These are phyloP conservation scores for Peromyscus nudipes DNA, from an alignment of 2,797 vertebrate species.

Conservation along the genomic window DNA sequence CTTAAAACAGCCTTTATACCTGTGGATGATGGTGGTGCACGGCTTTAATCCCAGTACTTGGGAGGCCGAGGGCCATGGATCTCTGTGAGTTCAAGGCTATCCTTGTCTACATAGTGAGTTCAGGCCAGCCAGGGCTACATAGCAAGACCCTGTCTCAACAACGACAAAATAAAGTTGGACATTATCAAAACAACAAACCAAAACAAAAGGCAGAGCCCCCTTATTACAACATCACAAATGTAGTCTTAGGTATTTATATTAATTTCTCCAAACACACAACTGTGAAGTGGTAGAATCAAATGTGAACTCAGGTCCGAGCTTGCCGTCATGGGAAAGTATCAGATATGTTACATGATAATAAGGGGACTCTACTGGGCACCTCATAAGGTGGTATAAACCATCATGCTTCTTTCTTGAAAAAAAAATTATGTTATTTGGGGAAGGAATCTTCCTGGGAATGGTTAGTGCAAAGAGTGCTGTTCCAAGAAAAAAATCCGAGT, in stretches of 20 bases:
- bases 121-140: not conserved
- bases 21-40: not conserved
- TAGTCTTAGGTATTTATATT: not conserved
- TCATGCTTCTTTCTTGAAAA: too few relatives aligned
- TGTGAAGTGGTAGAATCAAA: not conserved
- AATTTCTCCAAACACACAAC: not conserved
- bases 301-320: not conserved
- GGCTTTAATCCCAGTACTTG: not conserved
- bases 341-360: not conserved
- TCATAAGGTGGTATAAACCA: too few relatives aligned
- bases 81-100: not conserved
- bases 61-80: not conserved
- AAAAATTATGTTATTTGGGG: not conserved
- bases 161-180: not conserved
- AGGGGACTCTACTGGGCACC: not conserved
- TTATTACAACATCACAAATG: not conserved
- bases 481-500: not conserved
- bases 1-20: not conserved
- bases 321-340: not conserved
- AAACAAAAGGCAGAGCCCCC: not conserved
- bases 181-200: not conserved
- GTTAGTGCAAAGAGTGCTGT: not conserved
- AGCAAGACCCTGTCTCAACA: not conserved
- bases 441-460: not conserved
- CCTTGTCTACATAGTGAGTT: not conserved